Conservation (phyloP, 2,888 invertebrate genomes). For the Tigriopus californicus region DNA sequence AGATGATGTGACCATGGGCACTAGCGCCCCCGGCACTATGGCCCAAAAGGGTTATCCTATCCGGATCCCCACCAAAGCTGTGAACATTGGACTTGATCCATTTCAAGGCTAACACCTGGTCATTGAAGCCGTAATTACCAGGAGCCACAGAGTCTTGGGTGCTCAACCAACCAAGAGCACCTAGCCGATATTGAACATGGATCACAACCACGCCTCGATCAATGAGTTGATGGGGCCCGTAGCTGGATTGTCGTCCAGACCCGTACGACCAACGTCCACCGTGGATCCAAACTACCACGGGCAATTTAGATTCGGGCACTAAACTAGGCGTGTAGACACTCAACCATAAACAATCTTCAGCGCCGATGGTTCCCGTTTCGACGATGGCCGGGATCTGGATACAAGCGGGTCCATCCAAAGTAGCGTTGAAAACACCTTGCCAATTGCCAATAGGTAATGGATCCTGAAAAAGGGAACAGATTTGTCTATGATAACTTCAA, state of each 20-base stretch:
- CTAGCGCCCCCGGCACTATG: conserved; percentile 92
- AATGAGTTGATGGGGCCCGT: conserved; percentile 42
- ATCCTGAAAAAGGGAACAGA: too few relatives aligned
- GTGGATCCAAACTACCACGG: conserved; percentile 56
- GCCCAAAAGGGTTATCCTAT: conserved; percentile 53
- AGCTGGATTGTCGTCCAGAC: conserved; percentile 75
- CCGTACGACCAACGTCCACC: conserved; percentile 86
- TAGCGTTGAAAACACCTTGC: too few relatives aligned
- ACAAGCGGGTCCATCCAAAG: too few relatives aligned
- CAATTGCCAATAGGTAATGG: too few relatives aligned
- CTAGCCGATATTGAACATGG: conserved; percentile 85
- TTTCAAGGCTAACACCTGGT: conserved; percentile 74
- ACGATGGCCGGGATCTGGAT: too few relatives aligned
- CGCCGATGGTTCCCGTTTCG: too few relatives aligned
- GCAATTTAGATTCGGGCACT: conserved; percentile 7
- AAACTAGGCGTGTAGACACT: conserved; percentile 64
- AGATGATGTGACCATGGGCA: conserved; percentile 62
- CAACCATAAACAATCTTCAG: conserved; percentile 83
- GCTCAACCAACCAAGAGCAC: conserved; percentile 69
- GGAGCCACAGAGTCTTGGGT: conserved; percentile 60
- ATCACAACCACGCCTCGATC: conserved; percentile 61
- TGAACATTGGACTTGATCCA: conserved; percentile 74
- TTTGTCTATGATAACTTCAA: too few relatives aligned
- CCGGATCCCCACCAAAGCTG: conserved; percentile 69
- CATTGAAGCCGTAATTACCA: conserved; percentile 86